Evolutionary conservation across 1,140 invertebrate species (phyloP), one percentile per base, ranked within the genome.

Genomic region (Harpegnathos saltator): DNA sequence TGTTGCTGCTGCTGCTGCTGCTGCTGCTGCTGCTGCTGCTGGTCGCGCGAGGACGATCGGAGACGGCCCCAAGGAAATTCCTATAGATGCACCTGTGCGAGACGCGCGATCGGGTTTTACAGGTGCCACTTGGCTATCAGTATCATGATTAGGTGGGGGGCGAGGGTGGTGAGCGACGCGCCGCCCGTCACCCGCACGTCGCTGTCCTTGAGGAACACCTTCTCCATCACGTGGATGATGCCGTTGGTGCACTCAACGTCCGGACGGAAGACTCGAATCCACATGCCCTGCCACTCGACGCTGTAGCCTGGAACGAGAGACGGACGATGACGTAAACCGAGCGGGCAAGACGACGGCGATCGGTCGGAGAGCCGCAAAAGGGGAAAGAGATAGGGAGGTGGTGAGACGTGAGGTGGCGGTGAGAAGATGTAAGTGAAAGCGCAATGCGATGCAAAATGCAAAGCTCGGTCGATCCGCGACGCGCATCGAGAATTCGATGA

Each of bases 231-330:
- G 92, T 99, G 98, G 84, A 99, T 98, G 71, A 98, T 97, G 44
- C 98, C 98, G 92, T 99, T 99, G 88, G 97, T 98, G 92, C 98
- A 98, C 89, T 98, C 97, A 1, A 99, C 97, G 92, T 99, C 98
- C 1, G 98, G 97, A 82, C 97, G 95, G 90, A 97, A 96, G n/a
- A 99, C 97, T 78, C 96, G 96, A 77, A 98, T 97, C 94, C 95
- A 96, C 90, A 96, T 95, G 29, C 96, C 96, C 85, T 97, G 96
- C 98, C 98, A 98, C 91, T 97, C 96, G 62, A 98, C 95, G 84
- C 96, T 95, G 93, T 98, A 98, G 90, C 96, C 97, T 97, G 94
- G 24, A 94, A 94, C 86, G 69, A 90, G 71, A 86, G 74, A 84
- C 33, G 19, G 12, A 19, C 11, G 24, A n/a, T 44, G n/a, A 75